Percentiles rank a stretch among this genome's conserved stretches.
Conservation (phyloP, 2,888 invertebrate species). For the Andrena camellia region DNA sequence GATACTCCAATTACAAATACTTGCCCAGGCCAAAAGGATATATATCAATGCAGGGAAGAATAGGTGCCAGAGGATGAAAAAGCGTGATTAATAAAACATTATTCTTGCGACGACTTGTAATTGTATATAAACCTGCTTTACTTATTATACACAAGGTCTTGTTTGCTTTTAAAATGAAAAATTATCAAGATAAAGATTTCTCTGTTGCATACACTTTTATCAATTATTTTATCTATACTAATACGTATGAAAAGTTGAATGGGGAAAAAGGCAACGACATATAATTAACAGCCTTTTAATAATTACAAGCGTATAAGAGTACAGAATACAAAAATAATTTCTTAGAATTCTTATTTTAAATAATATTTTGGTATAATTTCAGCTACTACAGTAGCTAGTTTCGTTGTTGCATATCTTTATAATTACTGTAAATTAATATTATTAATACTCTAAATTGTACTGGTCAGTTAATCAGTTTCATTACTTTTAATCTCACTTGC, state of each 20-base stretch:
- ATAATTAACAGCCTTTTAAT: slow-evolving; percentile 30
- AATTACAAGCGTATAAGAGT: slow-evolving; percentile 21
- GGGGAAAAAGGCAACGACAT: neutral
- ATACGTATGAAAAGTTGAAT: neutral
- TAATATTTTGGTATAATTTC: slow-evolving; percentile 32
- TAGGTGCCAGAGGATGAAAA: slow-evolving; percentile 10
- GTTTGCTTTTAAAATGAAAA: slow-evolving; percentile 24
- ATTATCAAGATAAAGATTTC: neutral
- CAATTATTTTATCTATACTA: neutral
- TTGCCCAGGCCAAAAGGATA: slow-evolving; percentile 61
- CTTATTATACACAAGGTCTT: slow-evolving; percentile 19
- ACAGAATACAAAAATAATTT: slow-evolving; percentile 27
- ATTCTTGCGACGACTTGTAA: slow-evolving; percentile 32
- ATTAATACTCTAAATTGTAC: slow-evolving; percentile 5
- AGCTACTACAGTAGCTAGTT: neutral
- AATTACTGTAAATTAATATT: slow-evolving; percentile 19
- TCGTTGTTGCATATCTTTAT: neutral
- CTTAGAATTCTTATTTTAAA: neutral
- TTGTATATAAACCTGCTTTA: slow-evolving; percentile 52
- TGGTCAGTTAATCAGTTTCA: slow-evolving; percentile 10
- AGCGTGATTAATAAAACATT: slow-evolving; percentile 31
- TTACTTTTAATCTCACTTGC: neutral
- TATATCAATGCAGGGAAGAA: slow-evolving; percentile 48
- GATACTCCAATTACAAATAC: slow-evolving; percentile 87
- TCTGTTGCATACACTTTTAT: neutral